Base-by-base conservation (phyloP, 1,140 invertebrate genomes). In the Drosophila orena region DNA sequence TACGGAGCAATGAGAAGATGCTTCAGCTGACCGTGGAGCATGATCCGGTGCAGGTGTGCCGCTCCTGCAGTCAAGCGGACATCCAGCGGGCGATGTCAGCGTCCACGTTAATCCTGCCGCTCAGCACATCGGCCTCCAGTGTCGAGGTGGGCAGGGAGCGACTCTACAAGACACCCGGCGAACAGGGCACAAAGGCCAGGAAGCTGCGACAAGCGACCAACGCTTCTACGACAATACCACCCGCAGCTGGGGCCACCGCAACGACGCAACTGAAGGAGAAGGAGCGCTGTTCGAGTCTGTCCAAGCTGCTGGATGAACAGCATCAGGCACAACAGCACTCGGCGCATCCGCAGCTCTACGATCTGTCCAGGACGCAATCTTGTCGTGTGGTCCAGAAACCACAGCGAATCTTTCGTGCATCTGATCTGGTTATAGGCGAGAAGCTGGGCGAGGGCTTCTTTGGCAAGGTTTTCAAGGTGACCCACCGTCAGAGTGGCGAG, bases 381-480 rank as follows among this genome's bases (percentile, higher is more conserved):
- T 98, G 98, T 93, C 95, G 97, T 24, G 95, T 97, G 2, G 96
- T 97, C 85, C 95, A 96, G 44, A 93, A 93, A 20, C 91, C 92
- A 10, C 96, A 95, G 77, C 96, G 97, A 76, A 95, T 98, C 64
- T 99, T 99, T 93, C 94, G 97, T 2, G 96, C 97, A 34, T 96
- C 96, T 53, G 98, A 99, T 93, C 93, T 98, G 40, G 95, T 98
- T 0, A 91, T 94, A 93, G 97, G 97, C 34, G 97, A 98, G 91
- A 93, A 98, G 2, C 92, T 99, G 6, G 98, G 98, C 8, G 96
- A 97, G 91, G 98, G 98, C 20, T 98, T 98, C 93, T 99, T 98
- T 92, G 98, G 98, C 2, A 96, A 98, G 92, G 96, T 97, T 14
- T 97, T 95, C 90, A 96, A 97, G 93, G 97, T 98, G 20, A 98